Evolutionary conservation across 1,140 invertebrate genomes (phyloP).

Genomic region (Dolichoris vasculosae): DNA sequence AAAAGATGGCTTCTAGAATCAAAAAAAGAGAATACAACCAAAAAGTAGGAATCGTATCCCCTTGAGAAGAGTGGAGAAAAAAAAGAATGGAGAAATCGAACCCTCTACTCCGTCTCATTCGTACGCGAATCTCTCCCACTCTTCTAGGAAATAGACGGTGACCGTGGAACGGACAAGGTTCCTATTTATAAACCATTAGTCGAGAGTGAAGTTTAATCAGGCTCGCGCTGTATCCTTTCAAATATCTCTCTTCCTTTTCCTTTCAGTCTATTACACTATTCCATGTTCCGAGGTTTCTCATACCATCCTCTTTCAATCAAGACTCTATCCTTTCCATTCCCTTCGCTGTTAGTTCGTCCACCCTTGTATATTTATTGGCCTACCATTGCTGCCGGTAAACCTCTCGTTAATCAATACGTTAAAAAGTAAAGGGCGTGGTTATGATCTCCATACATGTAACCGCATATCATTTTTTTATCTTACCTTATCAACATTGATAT

Average conservation of each 20-base stretch:
- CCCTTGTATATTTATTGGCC: background rate
- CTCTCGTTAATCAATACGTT: background rate
- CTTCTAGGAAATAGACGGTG: background rate
- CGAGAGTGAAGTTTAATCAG: conserved; percentile 67
- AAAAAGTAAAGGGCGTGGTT: background rate
- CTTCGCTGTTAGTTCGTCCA: background rate
- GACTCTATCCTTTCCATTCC: background rate
- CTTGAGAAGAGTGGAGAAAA: background rate
- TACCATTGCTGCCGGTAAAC: background rate
- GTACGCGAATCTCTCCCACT: background rate
- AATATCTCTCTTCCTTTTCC: background rate
- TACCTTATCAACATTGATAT: no score
- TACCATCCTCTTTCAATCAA: background rate
- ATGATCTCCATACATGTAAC: background rate
- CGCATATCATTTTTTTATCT: background rate
- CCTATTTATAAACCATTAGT: conserved; percentile 66
- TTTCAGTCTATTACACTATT: background rate
- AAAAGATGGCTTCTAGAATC: background rate
- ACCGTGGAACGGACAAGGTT: conserved; percentile 50
- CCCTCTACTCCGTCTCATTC: background rate
- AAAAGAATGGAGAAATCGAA: background rate
- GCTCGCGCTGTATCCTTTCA: conserved; percentile 33
- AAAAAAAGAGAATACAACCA: background rate
- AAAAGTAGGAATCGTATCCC: background rate
- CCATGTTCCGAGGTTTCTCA: background rate